Conservation (phyloP, 2,888 invertebrate genomes). For the Nomada lathburiana region DNA sequence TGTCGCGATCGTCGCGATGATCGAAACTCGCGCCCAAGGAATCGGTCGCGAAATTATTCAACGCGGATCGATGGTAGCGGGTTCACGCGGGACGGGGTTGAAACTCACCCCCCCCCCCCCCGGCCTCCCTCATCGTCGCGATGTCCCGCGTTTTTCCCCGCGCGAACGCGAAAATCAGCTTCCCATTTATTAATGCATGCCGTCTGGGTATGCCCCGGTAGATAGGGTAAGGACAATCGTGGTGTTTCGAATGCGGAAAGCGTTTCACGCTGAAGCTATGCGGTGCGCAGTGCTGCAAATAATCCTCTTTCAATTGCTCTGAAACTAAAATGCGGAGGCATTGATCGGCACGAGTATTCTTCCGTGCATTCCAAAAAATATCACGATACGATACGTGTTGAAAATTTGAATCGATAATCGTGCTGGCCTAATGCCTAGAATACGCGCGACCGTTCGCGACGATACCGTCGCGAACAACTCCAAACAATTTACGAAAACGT, state of each 20-base stretch:
- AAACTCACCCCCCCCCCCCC: slow-evolving; percentile 5
- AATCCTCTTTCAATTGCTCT: too few species aligned
- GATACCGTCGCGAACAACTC: too few species aligned
- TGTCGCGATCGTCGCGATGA: slow-evolving; percentile 32
- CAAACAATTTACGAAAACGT: too few species aligned
- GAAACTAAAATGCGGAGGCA: too few species aligned
- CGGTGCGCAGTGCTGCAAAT: too few species aligned
- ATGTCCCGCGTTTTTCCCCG: slow-evolving; percentile 42
- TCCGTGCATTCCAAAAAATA: too few species aligned
- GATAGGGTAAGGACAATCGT: not conserved
- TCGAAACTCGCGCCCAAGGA: slow-evolving; percentile 54
- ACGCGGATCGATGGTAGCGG: slow-evolving; percentile 81
- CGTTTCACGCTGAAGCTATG: too few species aligned
- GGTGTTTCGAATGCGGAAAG: not conserved
- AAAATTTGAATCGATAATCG: too few species aligned
- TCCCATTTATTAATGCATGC: slow-evolving; percentile 7
- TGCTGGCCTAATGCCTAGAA: too few species aligned
- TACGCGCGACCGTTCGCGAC: too few species aligned
- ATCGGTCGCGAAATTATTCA: slow-evolving; percentile 78
- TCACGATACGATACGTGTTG: too few species aligned
- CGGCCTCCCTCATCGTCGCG: not conserved
- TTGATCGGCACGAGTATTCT: too few species aligned
- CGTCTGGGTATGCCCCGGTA: not conserved
- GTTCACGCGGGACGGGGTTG: slow-evolving; percentile 68
- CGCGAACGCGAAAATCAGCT: slow-evolving; percentile 53